Evolutionary conservation across 1,140 invertebrate species (phyloP), one percentile per base, ranked within the genome.

Genomic region (Riptortus pedestris): DNA sequence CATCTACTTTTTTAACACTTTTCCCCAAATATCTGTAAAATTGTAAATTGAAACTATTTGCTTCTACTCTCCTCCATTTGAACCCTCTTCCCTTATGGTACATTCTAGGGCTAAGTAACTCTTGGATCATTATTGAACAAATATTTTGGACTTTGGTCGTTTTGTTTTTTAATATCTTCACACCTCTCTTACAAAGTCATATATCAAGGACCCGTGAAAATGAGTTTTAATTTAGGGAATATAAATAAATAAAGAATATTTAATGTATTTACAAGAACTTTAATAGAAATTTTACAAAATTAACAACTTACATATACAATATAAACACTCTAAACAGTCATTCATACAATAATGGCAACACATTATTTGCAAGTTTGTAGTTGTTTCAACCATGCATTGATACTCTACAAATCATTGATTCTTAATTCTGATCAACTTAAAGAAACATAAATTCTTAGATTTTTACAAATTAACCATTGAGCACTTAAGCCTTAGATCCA

Each of bases 281-380:
- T 47, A 47, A 47, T 47, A 47, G 22, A 47, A 47, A 47, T 47
- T 47, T 47, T 47, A 47, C 45, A 47, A 47, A 47, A 47, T 47
- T 47, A 47, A 47, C 22, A 47, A n/a, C 45, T 47, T 20, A 3
- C 18, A 9, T 20, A 47, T 20, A 47, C 22, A n/a, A 55, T 55
- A 24, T 55, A 55, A 9, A 55, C 51, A 55, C 14, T 38, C 31
- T 7, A 5, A 55, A 55, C 22, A 55, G 14, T 55, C 51, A 55
- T 14, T 55, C 51, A 55, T 24, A 47, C 45, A 47, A 9, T 47
- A 55, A 55, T 55, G 51, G 51, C 51, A 55, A 55, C 51, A 55
- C 24, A 55, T 7, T 55, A 55, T 16, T 55, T 27, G 18, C 26
- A 14, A 55, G 18, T 47, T 47, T 47, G n/a, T 20, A 47, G 22